These are phyloP conservation scores for Enteromius fasciolatus DNA, from an alignment of 2,797 vertebrate species.

Conservation along the genomic window DNA sequence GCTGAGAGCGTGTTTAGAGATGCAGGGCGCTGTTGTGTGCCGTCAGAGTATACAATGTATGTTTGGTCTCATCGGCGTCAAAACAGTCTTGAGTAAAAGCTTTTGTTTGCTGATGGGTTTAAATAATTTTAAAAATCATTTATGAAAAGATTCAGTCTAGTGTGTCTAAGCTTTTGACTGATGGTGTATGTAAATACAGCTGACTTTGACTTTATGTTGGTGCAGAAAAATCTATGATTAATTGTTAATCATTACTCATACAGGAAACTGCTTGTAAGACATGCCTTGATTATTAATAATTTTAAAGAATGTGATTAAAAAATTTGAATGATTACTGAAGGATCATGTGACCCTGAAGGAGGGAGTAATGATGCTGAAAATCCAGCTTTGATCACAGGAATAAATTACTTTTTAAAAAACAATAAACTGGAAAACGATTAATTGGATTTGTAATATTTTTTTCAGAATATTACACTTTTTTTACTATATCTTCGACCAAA, in stretches of 20 bases:
- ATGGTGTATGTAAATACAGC: constrained; percentile 2
- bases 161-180: not conserved
- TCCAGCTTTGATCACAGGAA: not conserved
- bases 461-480: not conserved
- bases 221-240: not conserved
- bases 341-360: not conserved
- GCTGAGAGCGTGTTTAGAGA: constrained; percentile 34
- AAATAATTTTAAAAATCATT: constrained; percentile 33
- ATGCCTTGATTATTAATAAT: not conserved
- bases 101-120: constrained; percentile 53
- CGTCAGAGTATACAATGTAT: constrained; percentile 37
- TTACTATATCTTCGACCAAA: not conserved
- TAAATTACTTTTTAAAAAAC: not conserved
- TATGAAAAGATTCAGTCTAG: constrained; percentile 19
- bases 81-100: constrained; percentile 40
- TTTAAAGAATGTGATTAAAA: not conserved
- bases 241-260: not conserved
- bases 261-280: not conserved
- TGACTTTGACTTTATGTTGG: not conserved
- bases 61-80: constrained; percentile 24
- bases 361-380: not conserved
- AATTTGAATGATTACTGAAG: not conserved
- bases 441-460: not conserved
- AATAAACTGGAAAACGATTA: not conserved
- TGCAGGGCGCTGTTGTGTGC: constrained; percentile 34